Conservation (phyloP, 2,797 vertebrate species). For the Tiaroga cobitis region DNA sequence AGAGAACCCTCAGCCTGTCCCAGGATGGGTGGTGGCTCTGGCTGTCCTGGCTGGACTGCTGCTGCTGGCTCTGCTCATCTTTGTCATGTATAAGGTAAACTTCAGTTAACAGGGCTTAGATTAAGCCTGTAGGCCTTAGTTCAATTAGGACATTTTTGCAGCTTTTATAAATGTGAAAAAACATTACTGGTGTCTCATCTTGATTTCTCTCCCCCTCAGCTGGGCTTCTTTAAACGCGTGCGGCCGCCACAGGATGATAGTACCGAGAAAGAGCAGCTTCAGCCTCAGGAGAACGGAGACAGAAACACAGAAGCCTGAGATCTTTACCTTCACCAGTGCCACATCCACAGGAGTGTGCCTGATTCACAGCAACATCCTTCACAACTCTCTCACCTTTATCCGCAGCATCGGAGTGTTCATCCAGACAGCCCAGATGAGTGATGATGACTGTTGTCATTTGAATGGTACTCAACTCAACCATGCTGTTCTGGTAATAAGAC, state of each 20-base stretch:
- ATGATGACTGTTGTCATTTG: background rate
- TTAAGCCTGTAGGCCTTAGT: background rate
- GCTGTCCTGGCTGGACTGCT: conserved; percentile 92
- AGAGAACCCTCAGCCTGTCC: conserved; percentile 80
- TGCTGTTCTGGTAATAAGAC: background rate
- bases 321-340: background rate
- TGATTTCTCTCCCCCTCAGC: conserved; percentile 67
- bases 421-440: background rate
- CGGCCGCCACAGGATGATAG: conserved; percentile 93
- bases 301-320: conserved; percentile 87
- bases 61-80: conserved; percentile 90
- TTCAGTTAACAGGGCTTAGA: background rate
- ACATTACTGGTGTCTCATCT: background rate
- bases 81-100: conserved; percentile 94
- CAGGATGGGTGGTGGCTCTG: conserved; percentile 93
- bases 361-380: background rate
- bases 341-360: conserved; percentile 2
- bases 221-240: conserved; percentile 97
- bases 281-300: conserved; percentile 95
- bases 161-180: background rate
- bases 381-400: background rate
- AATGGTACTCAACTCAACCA: conserved; percentile 3
- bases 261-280: conserved; percentile 93
- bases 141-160: background rate
- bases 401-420: background rate